Conservation (phyloP, 2,113 vertebrate genomes). For the Chloroceryle aenea region DNA sequence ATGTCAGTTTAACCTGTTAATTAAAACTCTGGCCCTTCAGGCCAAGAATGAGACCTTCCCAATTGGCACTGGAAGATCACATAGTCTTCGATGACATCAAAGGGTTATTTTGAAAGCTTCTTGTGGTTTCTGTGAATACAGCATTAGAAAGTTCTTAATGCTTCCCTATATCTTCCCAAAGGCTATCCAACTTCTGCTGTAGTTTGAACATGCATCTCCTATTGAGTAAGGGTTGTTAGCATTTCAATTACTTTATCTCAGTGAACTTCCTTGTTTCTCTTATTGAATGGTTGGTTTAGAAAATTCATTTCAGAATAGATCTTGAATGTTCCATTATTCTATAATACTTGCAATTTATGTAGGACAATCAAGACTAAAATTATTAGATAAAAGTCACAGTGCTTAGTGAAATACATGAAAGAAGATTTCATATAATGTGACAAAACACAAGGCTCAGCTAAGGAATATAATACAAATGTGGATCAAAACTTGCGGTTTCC, state of each 20-base stretch:
- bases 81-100: not conserved
- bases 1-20: not conserved
- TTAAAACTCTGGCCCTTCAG: constrained; percentile 22
- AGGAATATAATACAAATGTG: not conserved
- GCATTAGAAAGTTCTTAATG: not conserved
- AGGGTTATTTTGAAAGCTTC: not conserved
- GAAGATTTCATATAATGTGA: not conserved
- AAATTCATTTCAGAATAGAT: not conserved
- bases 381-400: not conserved
- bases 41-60: not conserved
- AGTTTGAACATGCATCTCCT: not conserved
- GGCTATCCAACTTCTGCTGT: not conserved
- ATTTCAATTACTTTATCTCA: constrained; percentile 5
- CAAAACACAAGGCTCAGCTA: not conserved
- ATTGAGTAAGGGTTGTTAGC: not conserved
- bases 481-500: not conserved
- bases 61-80: not conserved
- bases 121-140: not conserved
- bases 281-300: not conserved
- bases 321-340: not conserved
- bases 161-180: not conserved
- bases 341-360: not conserved
- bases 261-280: not conserved
- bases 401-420: not conserved
- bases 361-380: not conserved